Conservation (phyloP, 2,888 invertebrate species). For the Autographa gamma region DNA sequence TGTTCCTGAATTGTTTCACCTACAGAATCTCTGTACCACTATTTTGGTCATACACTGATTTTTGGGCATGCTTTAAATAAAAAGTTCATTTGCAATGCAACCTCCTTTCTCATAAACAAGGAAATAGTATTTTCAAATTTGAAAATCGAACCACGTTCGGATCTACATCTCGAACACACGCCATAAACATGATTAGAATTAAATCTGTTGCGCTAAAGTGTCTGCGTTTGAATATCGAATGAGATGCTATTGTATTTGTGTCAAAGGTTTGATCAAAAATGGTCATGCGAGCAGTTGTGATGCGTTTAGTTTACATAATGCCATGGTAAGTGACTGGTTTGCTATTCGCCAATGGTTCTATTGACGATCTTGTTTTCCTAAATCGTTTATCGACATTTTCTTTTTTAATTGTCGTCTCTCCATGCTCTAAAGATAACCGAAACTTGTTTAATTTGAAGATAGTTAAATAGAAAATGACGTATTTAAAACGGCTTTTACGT, state of each 20-base stretch:
- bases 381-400: neutral
- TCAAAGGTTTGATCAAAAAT: constrained; percentile 27
- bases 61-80: neutral
- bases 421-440: neutral
- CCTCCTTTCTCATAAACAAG: constrained; percentile 13
- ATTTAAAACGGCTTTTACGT: constrained; percentile 16
- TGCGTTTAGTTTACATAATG: constrained; percentile 25
- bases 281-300: constrained; percentile 31
- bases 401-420: neutral
- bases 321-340: constrained; percentile 13
- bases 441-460: constrained; percentile 7
- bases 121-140: constrained; percentile 20
- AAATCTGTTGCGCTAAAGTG: constrained; percentile 40
- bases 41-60: neutral
- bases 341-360: constrained; percentile 24
- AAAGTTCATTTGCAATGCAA: neutral
- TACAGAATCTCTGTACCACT: neutral
- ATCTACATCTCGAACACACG: constrained; percentile 28
- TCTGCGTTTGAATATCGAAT: constrained; percentile 45
- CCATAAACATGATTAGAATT: constrained; percentile 46
- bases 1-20: neutral
- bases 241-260: constrained; percentile 32
- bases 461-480: neutral
- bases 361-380: neutral
- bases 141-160: constrained; percentile 38